These are phyloP conservation scores for Dioctria rufipes DNA, from an alignment of 2,888 invertebrate genomes.

Conservation along the genomic window DNA sequence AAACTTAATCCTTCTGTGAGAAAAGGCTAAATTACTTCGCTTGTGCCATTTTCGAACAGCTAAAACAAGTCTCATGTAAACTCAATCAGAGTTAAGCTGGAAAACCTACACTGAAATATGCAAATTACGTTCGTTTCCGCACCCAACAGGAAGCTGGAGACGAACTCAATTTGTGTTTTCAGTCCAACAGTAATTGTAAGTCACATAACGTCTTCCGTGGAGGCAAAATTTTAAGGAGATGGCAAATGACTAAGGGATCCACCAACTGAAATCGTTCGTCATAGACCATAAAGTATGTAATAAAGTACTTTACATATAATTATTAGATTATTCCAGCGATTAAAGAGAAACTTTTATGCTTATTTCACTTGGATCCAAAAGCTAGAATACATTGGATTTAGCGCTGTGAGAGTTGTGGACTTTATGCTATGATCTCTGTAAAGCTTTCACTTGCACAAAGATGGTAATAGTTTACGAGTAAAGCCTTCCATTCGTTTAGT, in stretches of 20 bases:
- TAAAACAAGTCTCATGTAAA: constrained; percentile 55
- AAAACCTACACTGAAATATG: constrained; percentile 55
- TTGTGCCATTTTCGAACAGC: constrained; percentile 28
- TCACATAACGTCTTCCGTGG: constrained; percentile 28
- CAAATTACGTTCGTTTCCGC: constrained; percentile 50
- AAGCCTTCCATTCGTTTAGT: neutral
- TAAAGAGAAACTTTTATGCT: constrained; percentile 45
- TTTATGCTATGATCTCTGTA: neutral
- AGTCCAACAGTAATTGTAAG: constrained; percentile 52
- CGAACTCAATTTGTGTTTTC: constrained; percentile 11
- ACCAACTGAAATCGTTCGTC: constrained; percentile 32
- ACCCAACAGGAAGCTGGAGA: constrained; percentile 3
- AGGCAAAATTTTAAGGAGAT: neutral
- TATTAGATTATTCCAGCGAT: constrained; percentile 49
- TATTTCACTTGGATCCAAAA: constrained; percentile 23
- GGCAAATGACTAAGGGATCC: constrained; percentile 12
- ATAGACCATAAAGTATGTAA: constrained; percentile 55
- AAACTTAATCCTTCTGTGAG: constrained; percentile 16
- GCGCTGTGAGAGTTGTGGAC: neutral
- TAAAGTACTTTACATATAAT: constrained; percentile 57
- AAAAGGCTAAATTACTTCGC: neutral
- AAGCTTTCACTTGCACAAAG: neutral
- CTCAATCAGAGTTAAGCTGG: constrained; percentile 53
- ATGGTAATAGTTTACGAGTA: constrained; percentile 2
- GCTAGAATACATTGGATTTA: neutral